Evolutionary conservation across 1,140 invertebrate genomes (phyloP).

Genomic region (Macrobrachium rosenbergii): DNA sequence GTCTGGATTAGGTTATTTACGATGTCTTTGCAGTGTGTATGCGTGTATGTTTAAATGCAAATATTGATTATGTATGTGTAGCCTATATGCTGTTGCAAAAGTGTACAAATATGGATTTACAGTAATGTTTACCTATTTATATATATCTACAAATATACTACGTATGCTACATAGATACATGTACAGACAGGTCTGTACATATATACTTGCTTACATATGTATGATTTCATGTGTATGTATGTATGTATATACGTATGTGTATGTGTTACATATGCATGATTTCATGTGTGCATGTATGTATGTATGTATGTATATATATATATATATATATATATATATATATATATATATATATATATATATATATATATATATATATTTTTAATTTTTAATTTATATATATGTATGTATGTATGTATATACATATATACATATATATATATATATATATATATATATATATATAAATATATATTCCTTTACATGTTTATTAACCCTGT

Average conservation of each 20-base stretch:
- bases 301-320: not conserved
- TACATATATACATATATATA: too few species aligned
- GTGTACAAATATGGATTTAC: not conserved
- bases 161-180: not conserved
- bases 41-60: too few species aligned
- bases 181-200: not conserved
- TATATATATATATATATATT: constrained; percentile 10
- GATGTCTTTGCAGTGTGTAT: too few species aligned
- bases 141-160: not conserved
- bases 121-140: not conserved
- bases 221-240: not conserved
- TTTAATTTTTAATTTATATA: too few species aligned
- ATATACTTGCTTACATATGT: not conserved
- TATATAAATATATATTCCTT: too few species aligned
- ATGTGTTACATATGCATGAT: not conserved
- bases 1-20: too few species aligned
- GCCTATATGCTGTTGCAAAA: too few species aligned
- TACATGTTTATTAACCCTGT: too few species aligned
- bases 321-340: constrained; percentile 8
- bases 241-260: not conserved
- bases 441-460: too few species aligned
- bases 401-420: too few species aligned
- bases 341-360: constrained; percentile 7
- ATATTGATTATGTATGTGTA: too few species aligned
- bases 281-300: not conserved